Conservation (phyloP, 2,113 vertebrate species). For the Thamnaconus septentrionalis region DNA sequence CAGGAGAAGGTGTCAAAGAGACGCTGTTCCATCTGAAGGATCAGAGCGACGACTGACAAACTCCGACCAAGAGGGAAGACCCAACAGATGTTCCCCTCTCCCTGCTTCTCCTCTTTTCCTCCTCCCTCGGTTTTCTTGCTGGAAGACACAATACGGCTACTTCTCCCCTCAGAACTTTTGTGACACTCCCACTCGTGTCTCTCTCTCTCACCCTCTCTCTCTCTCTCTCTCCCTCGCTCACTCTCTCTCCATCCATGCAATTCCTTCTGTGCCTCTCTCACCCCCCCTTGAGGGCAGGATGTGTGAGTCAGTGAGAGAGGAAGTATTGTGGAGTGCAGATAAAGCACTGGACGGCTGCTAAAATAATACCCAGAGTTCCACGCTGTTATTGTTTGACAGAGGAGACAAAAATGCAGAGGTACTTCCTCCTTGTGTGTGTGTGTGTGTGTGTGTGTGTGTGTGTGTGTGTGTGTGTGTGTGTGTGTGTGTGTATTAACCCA, state of each 20-base stretch:
- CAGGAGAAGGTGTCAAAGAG: slow-evolving; percentile 1
- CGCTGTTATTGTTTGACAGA: slow-evolving; percentile 77
- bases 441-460: slow-evolving; percentile 13
- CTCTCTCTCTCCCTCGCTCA: slow-evolving; percentile 45
- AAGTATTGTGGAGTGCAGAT: slow-evolving; percentile 86
- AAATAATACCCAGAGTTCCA: slow-evolving; percentile 79
- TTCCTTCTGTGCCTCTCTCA: slow-evolving; percentile 18
- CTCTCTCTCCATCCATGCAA: slow-evolving; percentile 26
- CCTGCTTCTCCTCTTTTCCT: slow-evolving; percentile 50
- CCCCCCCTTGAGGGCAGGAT: slow-evolving; percentile 69
- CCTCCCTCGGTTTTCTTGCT: slow-evolving; percentile 8
- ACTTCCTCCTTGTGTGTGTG: slow-evolving; percentile 61
- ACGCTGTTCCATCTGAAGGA: slow-evolving; percentile 35
- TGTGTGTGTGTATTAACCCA: slow-evolving; percentile 9
- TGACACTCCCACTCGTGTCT: too few relatives aligned
- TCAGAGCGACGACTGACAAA: slow-evolving; percentile 25
- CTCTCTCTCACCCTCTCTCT: too few relatives aligned
- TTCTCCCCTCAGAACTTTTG: too few relatives aligned
- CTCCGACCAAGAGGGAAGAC: slow-evolving; percentile 40
- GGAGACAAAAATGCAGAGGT: slow-evolving; percentile 63
- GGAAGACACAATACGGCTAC: too few relatives aligned
- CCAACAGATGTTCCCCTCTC: slow-evolving; percentile 26
- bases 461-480: slow-evolving; percentile 12
- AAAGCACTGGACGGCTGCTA: slow-evolving; percentile 80
- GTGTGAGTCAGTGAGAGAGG: slow-evolving; percentile 74